A percentile compares a stretch with the other conserved stretches of the same genome.
These are phyloP conservation scores for Zaprionus bogoriensis DNA, from an alignment of 2,888 invertebrate species.

Conservation along the genomic window DNA sequence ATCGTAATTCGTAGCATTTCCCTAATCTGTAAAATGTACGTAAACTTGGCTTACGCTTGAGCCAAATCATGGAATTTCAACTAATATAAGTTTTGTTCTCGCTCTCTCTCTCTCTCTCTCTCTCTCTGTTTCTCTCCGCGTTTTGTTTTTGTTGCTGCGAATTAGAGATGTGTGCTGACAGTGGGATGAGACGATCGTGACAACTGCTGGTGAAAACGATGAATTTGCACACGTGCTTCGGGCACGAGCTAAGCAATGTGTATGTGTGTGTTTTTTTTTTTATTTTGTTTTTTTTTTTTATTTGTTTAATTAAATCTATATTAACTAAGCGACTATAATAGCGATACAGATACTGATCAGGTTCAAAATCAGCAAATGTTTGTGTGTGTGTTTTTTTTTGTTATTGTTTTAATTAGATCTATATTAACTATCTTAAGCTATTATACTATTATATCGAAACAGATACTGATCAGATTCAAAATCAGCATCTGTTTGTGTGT, in stretches of 20 bases:
- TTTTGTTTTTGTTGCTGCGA: constrained; percentile 36
- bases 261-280: background rate
- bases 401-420: no score
- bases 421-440: no score
- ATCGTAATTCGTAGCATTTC: no score
- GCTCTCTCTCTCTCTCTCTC: background rate
- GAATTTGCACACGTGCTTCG: constrained; percentile 31
- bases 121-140: background rate
- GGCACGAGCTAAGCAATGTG: background rate
- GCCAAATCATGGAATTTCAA: background rate
- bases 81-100: constrained; percentile 2
- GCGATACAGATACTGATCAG: no score
- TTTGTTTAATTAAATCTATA: no score
- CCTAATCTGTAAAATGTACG: background rate
- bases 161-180: constrained; percentile 41
- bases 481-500: no score
- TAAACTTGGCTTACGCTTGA: background rate
- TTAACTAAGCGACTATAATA: no score
- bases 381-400: no score
- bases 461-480: no score
- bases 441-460: no score
- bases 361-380: no score
- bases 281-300: no score
- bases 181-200: constrained; percentile 27
- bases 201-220: constrained; percentile 2